phyloP scores from a whole-genome alignment of 1,140 invertebrate genomes.

The Bombus sylvicola region DNA sequence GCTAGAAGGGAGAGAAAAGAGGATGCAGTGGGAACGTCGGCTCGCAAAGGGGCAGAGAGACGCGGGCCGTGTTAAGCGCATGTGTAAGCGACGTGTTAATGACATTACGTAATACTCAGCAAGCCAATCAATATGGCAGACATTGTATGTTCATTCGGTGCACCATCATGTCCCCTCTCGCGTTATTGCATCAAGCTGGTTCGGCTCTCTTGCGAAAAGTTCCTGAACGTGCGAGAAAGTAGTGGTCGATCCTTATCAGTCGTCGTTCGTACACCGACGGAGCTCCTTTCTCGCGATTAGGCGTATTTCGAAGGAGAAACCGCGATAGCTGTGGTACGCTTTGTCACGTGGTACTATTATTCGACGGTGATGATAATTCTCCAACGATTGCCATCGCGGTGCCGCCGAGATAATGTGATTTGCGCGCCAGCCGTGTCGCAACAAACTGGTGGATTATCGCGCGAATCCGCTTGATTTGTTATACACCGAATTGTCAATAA shows the following conservation, averaged over 20 bases:
- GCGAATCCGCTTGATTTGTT: constrained; percentile 7
- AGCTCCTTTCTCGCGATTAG: neutral
- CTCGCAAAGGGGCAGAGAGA: constrained; percentile 38
- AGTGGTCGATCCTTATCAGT: constrained; percentile 5
- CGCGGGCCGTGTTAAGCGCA: constrained; percentile 63
- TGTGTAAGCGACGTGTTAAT: constrained; percentile 81
- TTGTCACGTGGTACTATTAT: neutral
- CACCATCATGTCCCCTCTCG: constrained; percentile 56
- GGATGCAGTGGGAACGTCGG: constrained; percentile 53
- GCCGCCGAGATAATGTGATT: constrained; percentile 14
- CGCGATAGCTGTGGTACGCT: neutral
- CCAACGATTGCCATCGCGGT: neutral
- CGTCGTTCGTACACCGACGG: neutral
- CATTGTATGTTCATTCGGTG: constrained; percentile 65
- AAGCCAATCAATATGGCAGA: constrained; percentile 80
- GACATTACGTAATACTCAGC: constrained; percentile 80
- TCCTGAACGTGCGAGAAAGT: neutral
- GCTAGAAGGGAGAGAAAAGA: constrained; percentile 24
- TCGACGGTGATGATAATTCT: neutral
- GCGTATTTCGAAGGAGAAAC: neutral
- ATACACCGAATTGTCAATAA: neutral
- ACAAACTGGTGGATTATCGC: constrained; percentile 7
- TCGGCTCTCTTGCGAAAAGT: constrained; percentile 2
- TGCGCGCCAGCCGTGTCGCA: neutral
- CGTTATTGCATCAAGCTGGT: constrained; percentile 52